Evolutionary conservation across 2,797 vertebrate genomes (phyloP).

Genomic region (Busarellus nigricollis): DNA sequence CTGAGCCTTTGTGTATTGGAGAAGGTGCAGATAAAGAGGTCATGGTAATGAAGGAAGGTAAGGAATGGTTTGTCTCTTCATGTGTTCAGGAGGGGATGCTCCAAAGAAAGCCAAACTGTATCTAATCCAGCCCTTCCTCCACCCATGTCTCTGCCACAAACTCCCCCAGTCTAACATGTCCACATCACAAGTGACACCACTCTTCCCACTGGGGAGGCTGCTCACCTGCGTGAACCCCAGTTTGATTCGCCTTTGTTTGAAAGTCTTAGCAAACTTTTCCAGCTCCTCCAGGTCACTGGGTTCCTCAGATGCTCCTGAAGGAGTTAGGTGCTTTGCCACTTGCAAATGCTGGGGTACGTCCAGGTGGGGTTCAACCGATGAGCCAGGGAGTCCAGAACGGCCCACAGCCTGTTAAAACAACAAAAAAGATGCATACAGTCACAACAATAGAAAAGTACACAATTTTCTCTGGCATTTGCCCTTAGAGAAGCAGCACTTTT

Average conservation of each 20-base stretch:
- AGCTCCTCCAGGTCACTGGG: constrained; percentile 95
- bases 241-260: constrained; percentile 97
- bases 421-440: background rate
- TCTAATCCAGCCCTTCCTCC: background rate
- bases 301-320: constrained; percentile 83
- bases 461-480: fast-evolving
- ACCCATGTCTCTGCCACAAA: background rate
- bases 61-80: background rate
- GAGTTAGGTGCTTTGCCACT: constrained; percentile 86
- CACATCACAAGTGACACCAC: background rate
- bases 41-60: background rate
- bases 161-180: background rate
- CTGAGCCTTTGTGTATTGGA: background rate
- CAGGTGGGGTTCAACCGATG: constrained; percentile 89
- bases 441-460: fast-evolving
- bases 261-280: constrained; percentile 97
- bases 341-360: constrained; percentile 88
- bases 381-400: constrained; percentile 85
- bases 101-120: background rate
- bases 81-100: background rate
- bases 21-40: background rate
- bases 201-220: fast-evolving
- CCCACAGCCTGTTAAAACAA: constrained; percentile 80
- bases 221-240: constrained; percentile 95
- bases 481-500: background rate